These are phyloP conservation scores for Ia io DNA, from an alignment of 2,113 vertebrate species.

Conservation along the genomic window DNA sequence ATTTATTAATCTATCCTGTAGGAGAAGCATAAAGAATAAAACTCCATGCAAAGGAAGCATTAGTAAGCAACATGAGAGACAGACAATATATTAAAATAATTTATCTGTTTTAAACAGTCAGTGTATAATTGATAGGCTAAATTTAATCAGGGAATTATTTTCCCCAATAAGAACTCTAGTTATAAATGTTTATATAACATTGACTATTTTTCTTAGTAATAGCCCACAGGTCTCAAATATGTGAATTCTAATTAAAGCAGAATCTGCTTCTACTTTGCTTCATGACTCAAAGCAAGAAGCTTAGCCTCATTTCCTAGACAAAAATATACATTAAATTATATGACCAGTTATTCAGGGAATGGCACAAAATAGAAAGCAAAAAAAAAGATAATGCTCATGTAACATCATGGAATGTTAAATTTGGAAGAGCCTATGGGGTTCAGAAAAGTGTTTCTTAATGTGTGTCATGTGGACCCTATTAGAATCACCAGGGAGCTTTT, in stretches of 20 bases:
- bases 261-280: not conserved
- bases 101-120: conserved; percentile 16
- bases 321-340: not conserved
- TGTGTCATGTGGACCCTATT: not conserved
- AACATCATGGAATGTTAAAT: not conserved
- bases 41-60: not conserved
- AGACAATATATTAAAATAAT: not conserved
- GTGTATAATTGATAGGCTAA: not conserved
- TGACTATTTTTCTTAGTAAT: conserved; percentile 9
- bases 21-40: not conserved
- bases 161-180: not conserved
- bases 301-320: not conserved
- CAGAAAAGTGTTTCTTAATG: not conserved
- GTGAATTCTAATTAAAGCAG: not conserved
- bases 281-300: not conserved
- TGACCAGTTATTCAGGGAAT: not conserved
- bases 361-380: not conserved
- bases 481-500: not conserved
- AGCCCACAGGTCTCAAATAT: not conserved
- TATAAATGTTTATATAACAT: not conserved
- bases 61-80: not conserved
- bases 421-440: not conserved
- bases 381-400: not conserved
- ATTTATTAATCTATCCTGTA: not conserved
- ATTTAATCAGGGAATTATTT: not conserved